Evolutionary conservation across 1,140 invertebrate species (phyloP).

Genomic region (Steinernema khuongi): DNA sequence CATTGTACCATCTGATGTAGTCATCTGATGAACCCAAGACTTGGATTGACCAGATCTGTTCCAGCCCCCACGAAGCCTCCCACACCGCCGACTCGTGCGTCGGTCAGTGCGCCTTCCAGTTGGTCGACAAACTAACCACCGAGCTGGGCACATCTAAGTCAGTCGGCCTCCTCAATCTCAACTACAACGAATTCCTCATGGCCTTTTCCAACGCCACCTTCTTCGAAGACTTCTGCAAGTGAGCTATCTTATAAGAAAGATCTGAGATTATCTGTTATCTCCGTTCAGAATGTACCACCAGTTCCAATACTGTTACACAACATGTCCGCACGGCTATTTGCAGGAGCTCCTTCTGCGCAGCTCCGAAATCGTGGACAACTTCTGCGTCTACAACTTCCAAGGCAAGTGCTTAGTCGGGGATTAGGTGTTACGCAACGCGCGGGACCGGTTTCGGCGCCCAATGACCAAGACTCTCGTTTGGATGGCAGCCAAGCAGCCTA

Average conservation of each 20-base stretch:
- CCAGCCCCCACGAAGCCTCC: slow-evolving; percentile 37
- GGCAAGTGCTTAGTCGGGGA: slow-evolving; percentile 34
- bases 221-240: slow-evolving; percentile 56
- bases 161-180: slow-evolving; percentile 52
- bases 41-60: no score
- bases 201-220: slow-evolving; percentile 56
- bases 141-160: slow-evolving; percentile 45
- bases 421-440: background rate
- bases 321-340: slow-evolving; percentile 54
- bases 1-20: no score
- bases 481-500: background rate
- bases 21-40: no score
- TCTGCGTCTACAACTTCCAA: slow-evolving; percentile 57
- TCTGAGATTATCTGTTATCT: no score
- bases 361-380: slow-evolving; percentile 55
- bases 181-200: slow-evolving; percentile 56
- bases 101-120: slow-evolving; percentile 55
- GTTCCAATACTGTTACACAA: slow-evolving; percentile 52
- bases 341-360: slow-evolving; percentile 49
- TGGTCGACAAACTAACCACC: slow-evolving; percentile 47
- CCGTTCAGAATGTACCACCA: slow-evolving; percentile 52
- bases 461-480: no score
- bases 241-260: slow-evolving; percentile 33
- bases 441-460: background rate
- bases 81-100: slow-evolving; percentile 52